Evolutionary conservation across 2,888 invertebrate genomes (phyloP), one percentile per base, ranked within the genome.

Genomic region (Lutraria lutraria): DNA sequence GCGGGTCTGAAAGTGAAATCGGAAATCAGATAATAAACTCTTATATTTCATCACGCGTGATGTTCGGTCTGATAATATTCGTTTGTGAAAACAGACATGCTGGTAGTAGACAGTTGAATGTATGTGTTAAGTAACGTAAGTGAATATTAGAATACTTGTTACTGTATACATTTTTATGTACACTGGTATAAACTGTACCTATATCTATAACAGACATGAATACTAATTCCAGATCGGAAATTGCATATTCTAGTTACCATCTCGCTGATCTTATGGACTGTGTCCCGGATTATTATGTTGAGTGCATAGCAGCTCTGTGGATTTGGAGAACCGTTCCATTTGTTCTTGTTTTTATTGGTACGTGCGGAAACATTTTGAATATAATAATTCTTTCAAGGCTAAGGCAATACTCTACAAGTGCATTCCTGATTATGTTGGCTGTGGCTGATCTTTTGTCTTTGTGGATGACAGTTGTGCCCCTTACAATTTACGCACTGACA

Each of bases 331-430:
- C 34, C 19, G 31, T 88, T 29, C 85, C 88, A 34, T 34, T 85
- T 25, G 13, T 54, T 1, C 81, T 88, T 21, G 56, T 88, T 0
- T 19, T 76, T 0, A 43, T 88, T 25, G 88, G 88, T 15, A 85
- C 85, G 12, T 68, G 21, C 43, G 88, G 88, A 29, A 88, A 88
- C 43, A n/a, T 85, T 19, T 25, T 85, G 10, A 81, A 72, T 21
- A 76, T 88, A 10, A 34, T 82, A 15, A 43, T 88, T 31, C 56
- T 88, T 19, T 81, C 88, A 19, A 52, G 88, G 34, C 25, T 86
- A n/a, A 25, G 83, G 29, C n/a, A 83, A 63, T 83, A 86, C 52
- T 88, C 88, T 21, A 86, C 88, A 10, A 86, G 60, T 13, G 54
- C 76, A 16, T 88, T 79, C 54, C 43, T 88, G 6, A 53, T 88